Evolutionary conservation across 2,888 invertebrate species (phyloP).

Genomic region (Branchipolynoe longqiensis): DNA sequence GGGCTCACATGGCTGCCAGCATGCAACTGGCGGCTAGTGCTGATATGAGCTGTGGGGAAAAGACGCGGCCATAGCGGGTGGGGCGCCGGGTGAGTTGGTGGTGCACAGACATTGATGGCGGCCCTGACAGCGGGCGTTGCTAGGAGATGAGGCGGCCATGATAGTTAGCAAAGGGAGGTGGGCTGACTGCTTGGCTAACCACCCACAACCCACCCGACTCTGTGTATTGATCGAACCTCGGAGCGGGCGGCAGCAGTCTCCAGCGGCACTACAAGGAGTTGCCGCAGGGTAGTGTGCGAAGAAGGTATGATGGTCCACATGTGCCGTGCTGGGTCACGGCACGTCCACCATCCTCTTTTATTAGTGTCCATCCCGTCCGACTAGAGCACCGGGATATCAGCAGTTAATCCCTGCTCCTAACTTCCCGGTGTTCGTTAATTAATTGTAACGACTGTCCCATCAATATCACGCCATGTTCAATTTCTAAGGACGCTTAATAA

Average conservation of each 20-base stretch:
- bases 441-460: too few species aligned
- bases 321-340: background rate
- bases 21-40: background rate
- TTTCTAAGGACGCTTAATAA: too few species aligned
- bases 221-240: conserved; percentile 15
- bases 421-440: too few species aligned
- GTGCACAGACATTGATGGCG: conserved; percentile 3
- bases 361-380: too few species aligned
- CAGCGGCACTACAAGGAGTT: conserved; percentile 11
- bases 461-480: too few species aligned
- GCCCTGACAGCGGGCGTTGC: conserved; percentile 47
- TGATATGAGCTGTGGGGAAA: background rate
- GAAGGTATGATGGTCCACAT: too few species aligned
- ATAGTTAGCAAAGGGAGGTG: background rate
- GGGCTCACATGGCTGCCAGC: background rate
- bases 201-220: background rate
- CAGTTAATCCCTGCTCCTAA: too few species aligned
- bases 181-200: background rate
- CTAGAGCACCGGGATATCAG: too few species aligned
- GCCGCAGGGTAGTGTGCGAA: too few species aligned
- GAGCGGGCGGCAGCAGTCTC: background rate
- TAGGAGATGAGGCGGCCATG: conserved; percentile 19
- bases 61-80: background rate
- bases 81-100: background rate
- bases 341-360: background rate